phyloP scores from a whole-genome alignment of 1,140 invertebrate species.

The Drosophila lini region DNA sequence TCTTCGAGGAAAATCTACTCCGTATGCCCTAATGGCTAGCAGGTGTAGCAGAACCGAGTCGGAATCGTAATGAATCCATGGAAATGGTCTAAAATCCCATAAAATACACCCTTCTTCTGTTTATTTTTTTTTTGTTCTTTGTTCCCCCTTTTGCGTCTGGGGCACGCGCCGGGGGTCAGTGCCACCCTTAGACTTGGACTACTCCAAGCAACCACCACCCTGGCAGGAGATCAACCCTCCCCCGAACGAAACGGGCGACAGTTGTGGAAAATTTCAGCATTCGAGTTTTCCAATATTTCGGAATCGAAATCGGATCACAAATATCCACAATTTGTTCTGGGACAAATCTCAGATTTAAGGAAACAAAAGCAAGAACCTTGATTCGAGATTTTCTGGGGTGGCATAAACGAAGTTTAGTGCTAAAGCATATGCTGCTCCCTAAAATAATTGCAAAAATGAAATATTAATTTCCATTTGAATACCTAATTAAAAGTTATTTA shows the following conservation, averaged over 20 bases:
- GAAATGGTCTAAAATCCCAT: constrained; percentile 18
- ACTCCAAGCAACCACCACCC: constrained; percentile 15
- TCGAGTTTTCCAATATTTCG: constrained; percentile 11
- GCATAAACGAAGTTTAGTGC: background rate
- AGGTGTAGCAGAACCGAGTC: constrained; percentile 7
- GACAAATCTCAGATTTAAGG: background rate
- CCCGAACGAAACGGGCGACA: background rate
- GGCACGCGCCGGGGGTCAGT: constrained; percentile 18
- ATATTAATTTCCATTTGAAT: too few relatives aligned
- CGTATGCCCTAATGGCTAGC: constrained; percentile 5
- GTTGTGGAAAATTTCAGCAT: background rate
- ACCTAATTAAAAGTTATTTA: background rate
- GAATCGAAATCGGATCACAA: background rate
- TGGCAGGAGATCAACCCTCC: constrained; percentile 9
- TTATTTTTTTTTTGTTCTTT: background rate
- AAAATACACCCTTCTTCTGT: constrained; percentile 12
- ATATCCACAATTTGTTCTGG: constrained; percentile 5
- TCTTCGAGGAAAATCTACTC: background rate
- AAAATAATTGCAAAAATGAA: too few relatives aligned
- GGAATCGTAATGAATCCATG: constrained; percentile 15
- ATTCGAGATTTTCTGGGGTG: background rate
- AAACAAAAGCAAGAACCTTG: background rate
- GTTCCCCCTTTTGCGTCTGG: constrained; percentile 6
- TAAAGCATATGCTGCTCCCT: background rate
- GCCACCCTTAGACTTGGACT: constrained; percentile 10